Evolutionary conservation across 2,888 invertebrate genomes (phyloP), one percentile per base, ranked within the genome.

Genomic region (Eueremaeus valkanovi): DNA sequence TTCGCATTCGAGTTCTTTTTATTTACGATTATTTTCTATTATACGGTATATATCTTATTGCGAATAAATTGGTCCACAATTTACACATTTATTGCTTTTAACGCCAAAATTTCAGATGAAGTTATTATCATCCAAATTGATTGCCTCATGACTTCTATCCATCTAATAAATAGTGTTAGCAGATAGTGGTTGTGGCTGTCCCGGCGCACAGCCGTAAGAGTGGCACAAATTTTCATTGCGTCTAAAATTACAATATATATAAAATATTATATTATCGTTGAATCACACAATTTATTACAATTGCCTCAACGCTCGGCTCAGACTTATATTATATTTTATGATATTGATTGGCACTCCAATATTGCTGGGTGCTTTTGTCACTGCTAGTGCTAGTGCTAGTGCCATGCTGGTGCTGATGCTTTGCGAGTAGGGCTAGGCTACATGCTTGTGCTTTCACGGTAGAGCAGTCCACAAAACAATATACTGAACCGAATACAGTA

Each of bases 191-290:
- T n/a, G n/a, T n/a, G n/a, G n/a, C 16, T 11, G 45, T 45, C 9
- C 45, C 18, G 45, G n/a, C n/a, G n/a, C n/a, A n/a, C n/a, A n/a
- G n/a, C n/a, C n/a, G 49, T 49, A 29, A 29, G 58, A 58, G 58
- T 58, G 58, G 58, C 33, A 9, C 29, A 33, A 40, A 66, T 40
- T 58, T 58, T 66, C 36, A 66, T 66, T 33, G 66, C 66, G 24
- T 66, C 66, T 40, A 66, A 66, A 66, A 66, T 66, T 66, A 40
- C 66, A 66, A 66, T 66, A 66, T 66, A 66, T 58, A 24, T 31
- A 58, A 49, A 58, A 58, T 29, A n/a, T n/a, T n/a, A 55, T 55
- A 55, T 55, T 55, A 66, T 66, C 18, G 66, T 40, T 11, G 40
- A 66, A 66, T 40, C 36, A 40, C 6, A 36, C 36, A 66, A 66